Conservation (phyloP, 2,113 vertebrate species). For the Hydrochoerus hydrochaeris region DNA sequence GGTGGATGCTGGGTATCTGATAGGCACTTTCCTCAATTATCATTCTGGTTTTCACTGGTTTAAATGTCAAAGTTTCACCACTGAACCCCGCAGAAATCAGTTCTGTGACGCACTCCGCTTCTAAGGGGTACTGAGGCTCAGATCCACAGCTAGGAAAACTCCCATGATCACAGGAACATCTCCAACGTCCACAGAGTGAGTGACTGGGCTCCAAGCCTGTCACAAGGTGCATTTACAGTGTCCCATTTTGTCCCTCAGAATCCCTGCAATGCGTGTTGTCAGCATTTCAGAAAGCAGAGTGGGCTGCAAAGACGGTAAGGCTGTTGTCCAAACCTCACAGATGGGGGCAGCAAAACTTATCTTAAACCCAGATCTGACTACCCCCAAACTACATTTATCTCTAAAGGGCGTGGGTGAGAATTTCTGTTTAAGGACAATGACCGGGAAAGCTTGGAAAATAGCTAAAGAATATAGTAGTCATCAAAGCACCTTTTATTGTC, state of each 20-base stretch:
- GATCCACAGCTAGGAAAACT: neutral
- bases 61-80: neutral
- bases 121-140: neutral
- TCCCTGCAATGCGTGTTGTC: neutral
- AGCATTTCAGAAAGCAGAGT: neutral
- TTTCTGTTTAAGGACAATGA: neutral
- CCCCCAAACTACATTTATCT: neutral
- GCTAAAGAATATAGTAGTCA: neutral
- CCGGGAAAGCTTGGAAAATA: neutral
- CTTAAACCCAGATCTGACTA: neutral
- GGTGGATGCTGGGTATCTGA: neutral
- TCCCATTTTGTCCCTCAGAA: neutral
- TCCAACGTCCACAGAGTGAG: neutral
- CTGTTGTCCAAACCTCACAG: neutral
- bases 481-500: neutral
- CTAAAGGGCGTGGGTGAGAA: neutral
- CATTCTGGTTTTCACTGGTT: neutral
- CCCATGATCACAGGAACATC: neutral
- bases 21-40: neutral
- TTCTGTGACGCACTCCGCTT: neutral
- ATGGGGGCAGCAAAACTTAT: neutral
- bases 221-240: rapidly evolving
- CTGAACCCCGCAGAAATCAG: neutral
- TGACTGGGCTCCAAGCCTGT: neutral
- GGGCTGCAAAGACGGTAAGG: neutral